Conservation (phyloP, 2,888 invertebrate genomes). For the Smittia aterrima region DNA sequence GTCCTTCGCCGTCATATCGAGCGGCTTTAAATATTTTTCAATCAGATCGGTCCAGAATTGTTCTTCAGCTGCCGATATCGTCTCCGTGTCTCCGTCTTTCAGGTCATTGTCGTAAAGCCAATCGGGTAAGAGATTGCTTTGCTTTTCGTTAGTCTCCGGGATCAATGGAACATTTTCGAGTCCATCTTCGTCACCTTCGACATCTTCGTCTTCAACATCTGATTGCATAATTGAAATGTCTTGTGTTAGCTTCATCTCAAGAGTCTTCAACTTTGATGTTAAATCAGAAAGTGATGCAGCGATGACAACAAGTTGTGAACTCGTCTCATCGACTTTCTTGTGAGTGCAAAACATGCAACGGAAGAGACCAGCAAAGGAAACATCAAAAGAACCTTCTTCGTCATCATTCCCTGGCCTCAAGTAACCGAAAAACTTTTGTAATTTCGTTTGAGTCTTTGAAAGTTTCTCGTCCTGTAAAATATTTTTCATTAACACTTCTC, state of each 20-base stretch:
- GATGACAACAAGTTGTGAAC: constrained; percentile 53
- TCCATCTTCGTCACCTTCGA: constrained; percentile 42
- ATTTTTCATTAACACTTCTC: background rate
- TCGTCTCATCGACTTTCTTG: constrained; percentile 53
- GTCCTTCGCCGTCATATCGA: constrained; percentile 64
- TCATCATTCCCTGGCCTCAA: constrained; percentile 48
- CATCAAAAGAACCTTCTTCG: constrained; percentile 56
- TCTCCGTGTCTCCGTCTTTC: constrained; percentile 64
- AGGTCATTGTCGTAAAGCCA: constrained; percentile 72
- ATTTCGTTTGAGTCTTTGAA: constrained; percentile 42
- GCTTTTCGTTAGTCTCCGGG: constrained; percentile 5
- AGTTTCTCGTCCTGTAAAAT: constrained; percentile 31
- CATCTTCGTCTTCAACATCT: constrained; percentile 16
- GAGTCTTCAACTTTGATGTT: constrained; percentile 52
- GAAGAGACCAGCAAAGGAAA: constrained; percentile 58
- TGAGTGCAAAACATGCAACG: constrained; percentile 58
- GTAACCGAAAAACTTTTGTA: constrained; percentile 46
- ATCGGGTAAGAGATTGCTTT: constrained; percentile 48
- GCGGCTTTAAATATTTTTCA: constrained; percentile 70
- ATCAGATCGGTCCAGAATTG: constrained; percentile 77
- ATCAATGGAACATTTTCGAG: constrained; percentile 25
- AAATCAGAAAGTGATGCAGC: constrained; percentile 53
- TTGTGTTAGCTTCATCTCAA: constrained; percentile 50
- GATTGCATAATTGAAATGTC: constrained; percentile 23
- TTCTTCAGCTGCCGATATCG: constrained; percentile 64